Conservation (phyloP, 2,888 invertebrate species). For the Drosophila koepferae region DNA sequence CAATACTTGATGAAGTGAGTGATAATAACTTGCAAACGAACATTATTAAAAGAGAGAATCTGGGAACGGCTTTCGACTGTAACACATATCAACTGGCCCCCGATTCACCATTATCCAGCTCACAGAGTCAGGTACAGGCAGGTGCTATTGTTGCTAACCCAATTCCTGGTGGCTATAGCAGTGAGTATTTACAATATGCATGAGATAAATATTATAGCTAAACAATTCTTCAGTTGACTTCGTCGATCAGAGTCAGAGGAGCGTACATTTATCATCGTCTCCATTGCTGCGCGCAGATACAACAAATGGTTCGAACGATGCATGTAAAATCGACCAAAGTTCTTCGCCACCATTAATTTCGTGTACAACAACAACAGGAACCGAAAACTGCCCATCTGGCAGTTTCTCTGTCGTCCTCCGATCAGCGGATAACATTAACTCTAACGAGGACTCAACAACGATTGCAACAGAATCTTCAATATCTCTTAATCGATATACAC, state of each 20-base stretch:
- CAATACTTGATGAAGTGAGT: constrained; percentile 96
- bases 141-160: constrained; percentile 48
- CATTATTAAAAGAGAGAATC: constrained; percentile 92
- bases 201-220: background rate
- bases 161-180: constrained; percentile 91
- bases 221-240: constrained; percentile 80
- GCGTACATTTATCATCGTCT: constrained; percentile 83
- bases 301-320: constrained; percentile 53
- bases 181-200: constrained; percentile 86
- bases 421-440: constrained; percentile 77
- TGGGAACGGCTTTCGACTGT: constrained; percentile 90
- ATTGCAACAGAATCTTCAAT: constrained; percentile 57
- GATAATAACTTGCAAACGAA: constrained; percentile 86
- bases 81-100: constrained; percentile 90
- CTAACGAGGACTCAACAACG: constrained; percentile 51
- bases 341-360: constrained; percentile 74
- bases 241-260: constrained; percentile 83
- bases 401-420: constrained; percentile 84
- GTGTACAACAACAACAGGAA: constrained; percentile 28
- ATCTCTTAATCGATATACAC: constrained; percentile 82
- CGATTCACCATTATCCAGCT: constrained; percentile 83
- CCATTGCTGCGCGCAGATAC: constrained; percentile 79
- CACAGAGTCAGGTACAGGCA: constrained; percentile 41
- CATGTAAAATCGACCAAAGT: constrained; percentile 82
- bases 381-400: constrained; percentile 48